Evolutionary conservation across 2,113 vertebrate genomes (phyloP).

Genomic region (Sebastes schlegelii): DNA sequence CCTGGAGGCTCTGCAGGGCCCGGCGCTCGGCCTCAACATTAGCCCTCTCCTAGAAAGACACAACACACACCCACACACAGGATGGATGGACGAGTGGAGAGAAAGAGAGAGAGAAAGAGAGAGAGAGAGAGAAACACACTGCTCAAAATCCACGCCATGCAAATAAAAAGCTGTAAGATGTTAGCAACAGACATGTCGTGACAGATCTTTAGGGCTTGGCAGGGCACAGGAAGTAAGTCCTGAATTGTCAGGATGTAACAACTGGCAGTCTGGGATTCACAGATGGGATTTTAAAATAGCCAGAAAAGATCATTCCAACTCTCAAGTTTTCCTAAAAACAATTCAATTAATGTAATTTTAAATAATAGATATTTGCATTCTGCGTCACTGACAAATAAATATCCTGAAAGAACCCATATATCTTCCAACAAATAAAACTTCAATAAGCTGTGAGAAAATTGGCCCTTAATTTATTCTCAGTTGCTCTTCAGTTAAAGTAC

Average conservation of each 20-base stretch:
- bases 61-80: conserved; percentile 71
- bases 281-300: not conserved
- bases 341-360: not conserved
- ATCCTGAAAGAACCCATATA: not conserved
- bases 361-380: not conserved
- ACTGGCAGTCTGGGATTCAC: not conserved
- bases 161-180: conserved; percentile 59
- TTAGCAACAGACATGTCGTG: conserved; percentile 57
- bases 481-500: not conserved
- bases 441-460: not conserved
- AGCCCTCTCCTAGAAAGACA: conserved; percentile 92
- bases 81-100: conserved; percentile 53
- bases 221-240: not conserved
- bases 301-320: not conserved
- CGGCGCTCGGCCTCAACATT: conserved; percentile 93
- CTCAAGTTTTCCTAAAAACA: not conserved
- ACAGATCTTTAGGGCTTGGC: conserved; percentile 26
- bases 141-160: conserved; percentile 88
- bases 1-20: conserved; percentile 93
- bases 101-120: conserved; percentile 58
- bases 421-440: not conserved
- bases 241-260: not conserved
- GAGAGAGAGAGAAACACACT: conserved; percentile 70
- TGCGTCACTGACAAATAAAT: not conserved
- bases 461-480: not conserved